phyloP scores from a whole-genome alignment of 2,888 invertebrate species.

The Heterodera filipjevi region DNA sequence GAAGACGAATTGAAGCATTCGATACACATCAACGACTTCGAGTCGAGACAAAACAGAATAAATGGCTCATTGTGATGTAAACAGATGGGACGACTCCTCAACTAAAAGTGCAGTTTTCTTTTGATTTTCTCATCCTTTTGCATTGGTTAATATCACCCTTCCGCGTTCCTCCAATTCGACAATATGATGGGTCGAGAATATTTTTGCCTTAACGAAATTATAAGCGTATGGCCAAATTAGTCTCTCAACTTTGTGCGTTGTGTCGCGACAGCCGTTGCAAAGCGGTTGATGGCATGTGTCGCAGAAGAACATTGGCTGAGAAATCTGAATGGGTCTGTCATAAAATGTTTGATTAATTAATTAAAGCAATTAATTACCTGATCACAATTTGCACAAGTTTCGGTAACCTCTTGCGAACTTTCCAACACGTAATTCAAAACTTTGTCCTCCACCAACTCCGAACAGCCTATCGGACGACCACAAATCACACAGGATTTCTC shows the following conservation, averaged over 20 bases:
- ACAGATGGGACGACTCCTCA: conserved; percentile 68
- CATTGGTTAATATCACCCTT: conserved; percentile 18
- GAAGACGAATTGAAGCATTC: conserved; percentile 75
- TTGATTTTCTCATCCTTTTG: too few relatives aligned
- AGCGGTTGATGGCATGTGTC: conserved; percentile 79
- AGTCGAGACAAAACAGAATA: conserved; percentile 77
- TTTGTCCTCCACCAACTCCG: conserved; percentile 68
- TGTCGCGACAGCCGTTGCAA: conserved; percentile 75
- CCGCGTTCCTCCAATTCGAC: conserved; percentile 73
- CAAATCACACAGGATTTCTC: conserved; percentile 40
- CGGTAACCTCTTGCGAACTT: conserved; percentile 75
- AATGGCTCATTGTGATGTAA: conserved; percentile 76
- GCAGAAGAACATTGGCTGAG: conserved; percentile 77
- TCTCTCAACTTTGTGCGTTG: conserved; percentile 72
- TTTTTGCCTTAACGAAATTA: conserved; percentile 71
- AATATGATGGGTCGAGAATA: conserved; percentile 78
- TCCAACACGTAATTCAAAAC: conserved; percentile 77
- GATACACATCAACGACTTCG: conserved; percentile 75
- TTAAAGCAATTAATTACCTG: conserved; percentile 67
- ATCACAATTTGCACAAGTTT: conserved; percentile 80
- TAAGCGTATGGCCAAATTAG: background rate
- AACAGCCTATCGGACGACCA: conserved; percentile 23
- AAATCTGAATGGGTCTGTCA: conserved; percentile 52
- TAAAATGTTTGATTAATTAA: background rate
- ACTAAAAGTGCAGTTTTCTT: background rate